Conservation (phyloP, 2,797 vertebrate genomes). For the Okamejei kenojei region DNA sequence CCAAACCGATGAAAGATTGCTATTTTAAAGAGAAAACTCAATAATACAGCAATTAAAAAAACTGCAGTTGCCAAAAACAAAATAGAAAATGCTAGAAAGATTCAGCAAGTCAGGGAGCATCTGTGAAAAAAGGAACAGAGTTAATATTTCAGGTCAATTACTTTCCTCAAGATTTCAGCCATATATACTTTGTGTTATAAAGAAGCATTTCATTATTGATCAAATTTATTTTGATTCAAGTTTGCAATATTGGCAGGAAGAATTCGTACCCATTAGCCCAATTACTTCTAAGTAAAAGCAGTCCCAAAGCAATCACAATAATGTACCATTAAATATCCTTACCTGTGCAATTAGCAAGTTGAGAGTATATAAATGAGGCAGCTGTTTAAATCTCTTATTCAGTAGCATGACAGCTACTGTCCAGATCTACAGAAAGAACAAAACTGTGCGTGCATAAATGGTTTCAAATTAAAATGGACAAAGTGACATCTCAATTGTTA, state of each 20-base stretch:
- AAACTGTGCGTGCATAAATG: background rate
- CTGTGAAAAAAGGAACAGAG: too few species aligned
- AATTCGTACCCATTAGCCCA: background rate
- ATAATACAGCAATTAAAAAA: too few species aligned
- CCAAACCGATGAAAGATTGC: too few species aligned
- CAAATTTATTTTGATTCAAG: background rate
- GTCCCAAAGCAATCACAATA: background rate
- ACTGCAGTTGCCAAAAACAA: too few species aligned
- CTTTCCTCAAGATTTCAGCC: background rate
- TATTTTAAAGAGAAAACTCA: too few species aligned
- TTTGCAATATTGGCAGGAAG: background rate
- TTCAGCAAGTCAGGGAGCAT: too few species aligned
- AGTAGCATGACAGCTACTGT: constrained; percentile 77
- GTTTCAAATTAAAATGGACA: background rate
- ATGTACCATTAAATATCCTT: constrained; percentile 46
- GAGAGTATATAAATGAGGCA: constrained; percentile 83
- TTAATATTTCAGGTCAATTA: too few species aligned
- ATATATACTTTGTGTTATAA: background rate
- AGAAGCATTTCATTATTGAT: background rate
- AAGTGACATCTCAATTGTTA: background rate
- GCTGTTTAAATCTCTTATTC: constrained; percentile 80
- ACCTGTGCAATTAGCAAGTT: constrained; percentile 90
- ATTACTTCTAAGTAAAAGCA: background rate
- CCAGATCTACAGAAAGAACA: constrained; percentile 66
- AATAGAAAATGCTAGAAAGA: too few species aligned